phyloP scores from a whole-genome alignment of 1,140 invertebrate genomes.

The Polypedilum vanderplanki region DNA sequence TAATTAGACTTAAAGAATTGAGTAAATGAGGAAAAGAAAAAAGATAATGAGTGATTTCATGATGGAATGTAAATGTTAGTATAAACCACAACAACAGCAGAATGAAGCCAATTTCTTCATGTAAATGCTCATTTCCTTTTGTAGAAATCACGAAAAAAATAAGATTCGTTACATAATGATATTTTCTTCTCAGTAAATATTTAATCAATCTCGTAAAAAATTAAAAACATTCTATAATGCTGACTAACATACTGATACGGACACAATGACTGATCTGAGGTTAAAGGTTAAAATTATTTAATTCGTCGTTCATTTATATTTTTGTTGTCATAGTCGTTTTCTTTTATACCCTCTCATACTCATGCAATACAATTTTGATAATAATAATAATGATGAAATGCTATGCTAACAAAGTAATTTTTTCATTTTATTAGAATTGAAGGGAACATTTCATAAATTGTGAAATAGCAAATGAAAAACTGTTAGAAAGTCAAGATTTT shows the following conservation, averaged over 20 bases:
- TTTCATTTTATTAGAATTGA: no score
- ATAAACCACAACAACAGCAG: background rate
- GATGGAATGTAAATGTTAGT: constrained; percentile 2
- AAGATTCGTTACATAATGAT: no score
- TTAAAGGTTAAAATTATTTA: constrained; percentile 27
- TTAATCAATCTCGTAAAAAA: background rate
- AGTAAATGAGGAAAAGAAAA: background rate
- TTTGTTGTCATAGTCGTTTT: no score
- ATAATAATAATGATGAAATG: no score
- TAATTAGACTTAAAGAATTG: background rate
- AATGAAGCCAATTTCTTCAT: constrained; percentile 6
- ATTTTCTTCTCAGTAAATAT: background rate
- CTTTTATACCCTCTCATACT: no score
- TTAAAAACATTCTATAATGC: background rate
- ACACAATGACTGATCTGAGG: constrained; percentile 6
- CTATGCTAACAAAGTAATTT: no score
- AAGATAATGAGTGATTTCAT: background rate
- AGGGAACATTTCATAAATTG: no score
- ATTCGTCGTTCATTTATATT: background rate
- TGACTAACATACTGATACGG: background rate
- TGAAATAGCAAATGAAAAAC: no score
- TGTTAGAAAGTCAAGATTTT: no score
- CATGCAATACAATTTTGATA: no score
- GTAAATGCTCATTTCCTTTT: constrained; percentile 18
- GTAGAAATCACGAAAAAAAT: background rate